phyloP scores from a whole-genome alignment of 2,888 invertebrate species.

The Nebria salina region DNA sequence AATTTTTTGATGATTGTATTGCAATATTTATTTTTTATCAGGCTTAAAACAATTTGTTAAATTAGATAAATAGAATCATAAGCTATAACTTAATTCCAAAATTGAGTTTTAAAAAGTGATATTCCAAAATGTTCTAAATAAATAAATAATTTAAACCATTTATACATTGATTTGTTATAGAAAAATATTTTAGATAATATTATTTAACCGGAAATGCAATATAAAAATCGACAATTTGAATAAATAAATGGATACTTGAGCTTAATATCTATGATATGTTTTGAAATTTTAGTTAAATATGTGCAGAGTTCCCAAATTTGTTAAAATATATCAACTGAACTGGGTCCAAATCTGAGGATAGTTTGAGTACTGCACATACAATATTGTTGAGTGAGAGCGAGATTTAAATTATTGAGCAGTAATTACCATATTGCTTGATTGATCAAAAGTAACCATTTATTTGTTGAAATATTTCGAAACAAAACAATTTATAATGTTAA shows the following conservation, averaged over 20 bases:
- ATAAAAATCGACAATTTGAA: not conserved
- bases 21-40: not conserved
- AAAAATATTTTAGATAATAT: not conserved
- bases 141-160: not conserved
- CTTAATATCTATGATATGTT: slow-evolving; percentile 4
- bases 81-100: not conserved
- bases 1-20: not conserved
- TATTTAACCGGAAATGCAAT: not conserved
- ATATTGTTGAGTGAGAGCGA: not conserved
- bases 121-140: not conserved
- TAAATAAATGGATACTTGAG: not conserved
- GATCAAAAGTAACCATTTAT: not conserved
- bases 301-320: too few species aligned
- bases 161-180: not conserved
- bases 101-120: not conserved
- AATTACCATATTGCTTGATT: not conserved
- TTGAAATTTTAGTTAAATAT: not conserved
- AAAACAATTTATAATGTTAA: not conserved
- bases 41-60: not conserved
- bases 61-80: not conserved
- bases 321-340: too few species aligned
- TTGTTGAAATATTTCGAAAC: not conserved
- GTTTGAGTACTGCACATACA: too few species aligned
- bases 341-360: too few species aligned
- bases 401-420: not conserved